Evolutionary conservation across 2,113 vertebrate genomes (phyloP).

Genomic region (Planiliza haematocheilus): DNA sequence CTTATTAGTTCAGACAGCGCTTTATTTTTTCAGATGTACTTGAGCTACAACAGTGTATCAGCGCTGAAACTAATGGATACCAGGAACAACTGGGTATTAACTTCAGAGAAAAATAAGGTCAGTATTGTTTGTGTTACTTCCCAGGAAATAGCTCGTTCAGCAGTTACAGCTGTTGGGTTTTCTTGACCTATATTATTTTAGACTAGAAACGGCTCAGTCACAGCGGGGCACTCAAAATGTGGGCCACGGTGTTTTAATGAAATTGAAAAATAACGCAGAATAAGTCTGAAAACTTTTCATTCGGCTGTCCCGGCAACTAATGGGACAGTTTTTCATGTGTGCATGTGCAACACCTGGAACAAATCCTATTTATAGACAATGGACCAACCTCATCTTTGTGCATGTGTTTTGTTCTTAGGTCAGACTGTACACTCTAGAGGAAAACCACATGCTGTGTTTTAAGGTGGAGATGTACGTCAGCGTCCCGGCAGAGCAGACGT

Average conservation of each 20-base stretch:
- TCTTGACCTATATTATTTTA: constrained; percentile 19
- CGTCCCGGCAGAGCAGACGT: constrained; percentile 84
- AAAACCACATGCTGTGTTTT: constrained; percentile 92
- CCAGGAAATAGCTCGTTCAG: constrained; percentile 31
- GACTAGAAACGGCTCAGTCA: neutral
- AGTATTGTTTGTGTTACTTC: constrained; percentile 36
- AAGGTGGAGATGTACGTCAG: constrained; percentile 88
- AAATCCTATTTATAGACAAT: neutral
- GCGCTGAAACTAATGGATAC: constrained; percentile 92
- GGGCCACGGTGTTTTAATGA: constrained; percentile 20
- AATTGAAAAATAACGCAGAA: neutral
- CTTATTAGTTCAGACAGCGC: neutral
- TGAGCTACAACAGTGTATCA: constrained; percentile 97
- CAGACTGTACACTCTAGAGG: constrained; percentile 91
- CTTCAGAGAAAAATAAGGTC: constrained; percentile 91
- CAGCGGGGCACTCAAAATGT: neutral
- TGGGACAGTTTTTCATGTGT: neutral
- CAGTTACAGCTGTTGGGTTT: constrained; percentile 36
- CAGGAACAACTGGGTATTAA: constrained; percentile 89
- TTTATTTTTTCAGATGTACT: constrained; percentile 87
- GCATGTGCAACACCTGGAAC: neutral
- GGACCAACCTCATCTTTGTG: constrained; percentile 8
- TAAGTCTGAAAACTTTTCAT: too few species aligned
- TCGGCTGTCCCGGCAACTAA: neutral
- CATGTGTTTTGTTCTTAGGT: constrained; percentile 81